Conservation (phyloP, 2,888 invertebrate species). For the Phrixothrix hirtus region DNA sequence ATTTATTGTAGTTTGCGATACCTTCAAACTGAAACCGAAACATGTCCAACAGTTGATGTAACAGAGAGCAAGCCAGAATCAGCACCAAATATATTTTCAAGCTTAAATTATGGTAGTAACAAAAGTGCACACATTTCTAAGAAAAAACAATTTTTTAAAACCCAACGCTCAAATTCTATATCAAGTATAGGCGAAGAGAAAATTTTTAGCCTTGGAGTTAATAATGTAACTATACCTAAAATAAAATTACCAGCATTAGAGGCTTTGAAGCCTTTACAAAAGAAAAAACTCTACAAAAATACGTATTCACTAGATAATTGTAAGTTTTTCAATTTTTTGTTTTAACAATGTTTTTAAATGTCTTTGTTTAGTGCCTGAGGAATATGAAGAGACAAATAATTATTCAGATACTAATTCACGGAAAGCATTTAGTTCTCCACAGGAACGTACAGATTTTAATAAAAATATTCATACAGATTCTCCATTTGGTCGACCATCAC, state of each 20-base stretch:
- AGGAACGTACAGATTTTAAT: constrained; percentile 52
- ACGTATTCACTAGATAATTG: constrained; percentile 54
- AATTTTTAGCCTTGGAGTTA: constrained; percentile 52
- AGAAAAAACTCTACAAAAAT: constrained; percentile 54
- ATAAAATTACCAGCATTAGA: constrained; percentile 63
- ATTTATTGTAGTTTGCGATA: constrained; percentile 63
- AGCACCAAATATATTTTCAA: constrained; percentile 28
- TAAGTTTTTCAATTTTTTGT: too few species aligned
- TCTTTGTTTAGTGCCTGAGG: constrained; percentile 56
- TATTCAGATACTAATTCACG: constrained; percentile 38
- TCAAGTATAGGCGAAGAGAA: constrained; percentile 50
- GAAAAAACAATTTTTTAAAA: constrained; percentile 38
- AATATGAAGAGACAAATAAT: constrained; percentile 47
- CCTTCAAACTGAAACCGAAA: constrained; percentile 61
- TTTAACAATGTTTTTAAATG: constrained; percentile 2
- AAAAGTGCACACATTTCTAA: constrained; percentile 44
- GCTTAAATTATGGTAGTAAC: constrained; percentile 37
- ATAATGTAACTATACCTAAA: constrained; percentile 50
- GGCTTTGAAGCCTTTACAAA: constrained; percentile 56
- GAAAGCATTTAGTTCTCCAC: constrained; percentile 55
- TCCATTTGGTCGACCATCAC: constrained; percentile 49
- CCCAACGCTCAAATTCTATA: constrained; percentile 46
- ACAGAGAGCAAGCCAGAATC: constrained; percentile 32
- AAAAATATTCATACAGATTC: constrained; percentile 37
- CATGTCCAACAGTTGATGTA: constrained; percentile 37